Conservation (phyloP, 37 sponge, comb jelly and placozoan species). For the Crambe crambe region DNA sequence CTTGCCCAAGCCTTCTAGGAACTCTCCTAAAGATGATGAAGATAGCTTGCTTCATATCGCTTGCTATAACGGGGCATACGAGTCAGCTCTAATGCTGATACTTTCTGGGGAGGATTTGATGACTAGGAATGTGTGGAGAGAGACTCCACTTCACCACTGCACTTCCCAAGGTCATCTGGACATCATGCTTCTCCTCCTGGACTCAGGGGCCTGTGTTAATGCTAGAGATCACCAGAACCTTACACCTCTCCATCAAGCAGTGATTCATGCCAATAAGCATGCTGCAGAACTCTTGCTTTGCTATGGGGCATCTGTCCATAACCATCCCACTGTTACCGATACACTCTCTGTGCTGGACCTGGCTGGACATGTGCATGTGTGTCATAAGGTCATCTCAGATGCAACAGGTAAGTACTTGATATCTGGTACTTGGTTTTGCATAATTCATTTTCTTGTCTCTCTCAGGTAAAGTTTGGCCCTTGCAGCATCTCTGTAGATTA, state of each 20-base stretch:
- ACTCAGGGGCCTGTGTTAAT: slow-evolving; percentile 71
- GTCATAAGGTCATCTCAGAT: slow-evolving; percentile 33
- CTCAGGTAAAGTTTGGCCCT: slow-evolving; percentile 64
- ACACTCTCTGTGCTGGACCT: slow-evolving; percentile 49
- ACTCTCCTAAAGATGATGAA: slow-evolving; percentile 26
- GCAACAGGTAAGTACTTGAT: slow-evolving; percentile 46
- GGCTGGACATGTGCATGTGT: slow-evolving; percentile 49
- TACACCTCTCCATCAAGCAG: slow-evolving; percentile 76
- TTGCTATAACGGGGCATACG: slow-evolving; percentile 49
- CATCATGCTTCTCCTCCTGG: slow-evolving; percentile 71
- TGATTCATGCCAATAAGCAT: slow-evolving; percentile 65
- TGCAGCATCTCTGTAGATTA: slow-evolving; percentile 73
- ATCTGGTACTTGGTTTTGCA: neutral
- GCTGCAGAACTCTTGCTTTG: slow-evolving; percentile 69
- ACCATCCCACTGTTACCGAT: slow-evolving; percentile 20
- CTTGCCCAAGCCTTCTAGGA: neutral
- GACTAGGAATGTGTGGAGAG: slow-evolving; percentile 46
- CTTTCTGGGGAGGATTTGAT: slow-evolving; percentile 33
- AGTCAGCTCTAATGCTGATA: slow-evolving; percentile 60
- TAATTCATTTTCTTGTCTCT: neutral
- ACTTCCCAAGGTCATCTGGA: slow-evolving; percentile 67
- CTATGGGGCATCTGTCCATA: slow-evolving; percentile 59
- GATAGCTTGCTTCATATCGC: slow-evolving; percentile 36
- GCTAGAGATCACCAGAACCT: slow-evolving; percentile 56
- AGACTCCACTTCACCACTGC: slow-evolving; percentile 77